Conservation (phyloP, 2,888 invertebrate genomes). For the Eupeodes latifasciatus region DNA sequence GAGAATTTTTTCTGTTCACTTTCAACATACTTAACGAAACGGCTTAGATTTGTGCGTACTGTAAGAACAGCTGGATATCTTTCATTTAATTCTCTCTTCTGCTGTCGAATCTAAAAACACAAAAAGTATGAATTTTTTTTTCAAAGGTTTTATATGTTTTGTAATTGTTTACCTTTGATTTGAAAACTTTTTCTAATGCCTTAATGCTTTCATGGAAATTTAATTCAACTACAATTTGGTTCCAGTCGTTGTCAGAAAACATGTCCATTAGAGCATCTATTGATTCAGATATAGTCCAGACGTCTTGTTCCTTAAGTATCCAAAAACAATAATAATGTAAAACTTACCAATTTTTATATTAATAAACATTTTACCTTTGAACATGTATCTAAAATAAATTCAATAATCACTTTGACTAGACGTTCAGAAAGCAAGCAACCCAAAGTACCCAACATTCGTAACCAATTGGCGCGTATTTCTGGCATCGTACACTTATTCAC, state of each 20-base stretch:
- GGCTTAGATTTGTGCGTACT: slow-evolving; percentile 88
- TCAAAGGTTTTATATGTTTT: not conserved
- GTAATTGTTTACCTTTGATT: slow-evolving; percentile 86
- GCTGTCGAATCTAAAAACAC: slow-evolving; percentile 86
- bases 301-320: slow-evolving; percentile 86
- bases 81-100: slow-evolving; percentile 88
- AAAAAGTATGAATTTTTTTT: not conserved
- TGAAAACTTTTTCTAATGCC: slow-evolving; percentile 86
- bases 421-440: slow-evolving; percentile 84
- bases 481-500: slow-evolving; percentile 85
- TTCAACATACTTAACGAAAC: slow-evolving; percentile 88
- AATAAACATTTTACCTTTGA: slow-evolving; percentile 72
- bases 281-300: slow-evolving; percentile 90
- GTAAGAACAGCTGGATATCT: slow-evolving; percentile 89
- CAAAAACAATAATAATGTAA: not conserved
- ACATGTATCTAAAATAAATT: slow-evolving; percentile 87
- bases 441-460: slow-evolving; percentile 86
- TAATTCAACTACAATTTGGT: slow-evolving; percentile 87
- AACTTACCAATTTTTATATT: not conserved
- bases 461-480: slow-evolving; percentile 86
- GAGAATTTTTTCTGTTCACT: slow-evolving; percentile 76
- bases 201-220: slow-evolving; percentile 87
- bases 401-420: slow-evolving; percentile 84
- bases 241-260: slow-evolving; percentile 91
- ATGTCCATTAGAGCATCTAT: slow-evolving; percentile 91